A percentile compares a stretch with the other conserved stretches of the same genome.
These are phyloP conservation scores for Ctenopoma multispine DNA, from an alignment of 2,797 vertebrate species.

Conservation along the genomic window DNA sequence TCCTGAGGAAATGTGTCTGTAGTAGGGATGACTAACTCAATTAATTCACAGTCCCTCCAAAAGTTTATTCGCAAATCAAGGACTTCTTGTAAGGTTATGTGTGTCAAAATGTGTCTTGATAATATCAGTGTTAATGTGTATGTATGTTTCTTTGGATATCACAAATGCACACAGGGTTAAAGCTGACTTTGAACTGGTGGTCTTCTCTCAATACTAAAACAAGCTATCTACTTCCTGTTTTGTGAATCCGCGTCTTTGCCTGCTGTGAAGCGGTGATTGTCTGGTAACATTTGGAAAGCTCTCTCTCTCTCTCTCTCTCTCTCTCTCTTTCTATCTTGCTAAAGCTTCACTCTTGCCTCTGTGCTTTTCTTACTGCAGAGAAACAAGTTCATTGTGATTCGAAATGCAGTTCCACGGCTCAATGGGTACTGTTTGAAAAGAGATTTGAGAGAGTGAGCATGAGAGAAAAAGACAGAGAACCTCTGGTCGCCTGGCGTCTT, in stretches of 20 bases:
- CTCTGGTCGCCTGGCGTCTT: slow-evolving; percentile 66
- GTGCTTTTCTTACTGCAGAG: slow-evolving; percentile 47
- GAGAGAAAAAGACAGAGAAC: slow-evolving; percentile 73
- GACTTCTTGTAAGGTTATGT: slow-evolving; percentile 43
- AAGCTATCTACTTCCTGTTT: slow-evolving; percentile 63
- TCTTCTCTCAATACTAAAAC: slow-evolving; percentile 55
- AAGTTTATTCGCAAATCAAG: slow-evolving; percentile 48
- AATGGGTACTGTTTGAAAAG: slow-evolving; percentile 80
- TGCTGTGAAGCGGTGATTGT: slow-evolving; percentile 64
- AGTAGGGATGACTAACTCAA: slow-evolving; percentile 49
- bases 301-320: neutral
- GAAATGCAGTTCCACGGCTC: slow-evolving; percentile 72
- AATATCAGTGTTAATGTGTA: slow-evolving; percentile 9
- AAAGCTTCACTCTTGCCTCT: slow-evolving; percentile 51
- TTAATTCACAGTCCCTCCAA: slow-evolving; percentile 34
- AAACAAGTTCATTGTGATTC: slow-evolving; percentile 84
- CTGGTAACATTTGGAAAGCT: slow-evolving; percentile 78
- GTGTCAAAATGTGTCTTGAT: slow-evolving; percentile 39
- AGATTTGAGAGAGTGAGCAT: slow-evolving; percentile 79
- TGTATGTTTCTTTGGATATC: slow-evolving; percentile 13
- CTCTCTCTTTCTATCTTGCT: slow-evolving; percentile 45
- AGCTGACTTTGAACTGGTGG: slow-evolving; percentile 12
- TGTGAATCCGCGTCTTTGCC: slow-evolving; percentile 26
- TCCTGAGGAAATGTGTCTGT: slow-evolving; percentile 56
- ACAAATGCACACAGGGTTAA: slow-evolving; percentile 19